These are phyloP conservation scores for Myotis myotis DNA, from an alignment of 2,797 vertebrate genomes.

Conservation along the genomic window DNA sequence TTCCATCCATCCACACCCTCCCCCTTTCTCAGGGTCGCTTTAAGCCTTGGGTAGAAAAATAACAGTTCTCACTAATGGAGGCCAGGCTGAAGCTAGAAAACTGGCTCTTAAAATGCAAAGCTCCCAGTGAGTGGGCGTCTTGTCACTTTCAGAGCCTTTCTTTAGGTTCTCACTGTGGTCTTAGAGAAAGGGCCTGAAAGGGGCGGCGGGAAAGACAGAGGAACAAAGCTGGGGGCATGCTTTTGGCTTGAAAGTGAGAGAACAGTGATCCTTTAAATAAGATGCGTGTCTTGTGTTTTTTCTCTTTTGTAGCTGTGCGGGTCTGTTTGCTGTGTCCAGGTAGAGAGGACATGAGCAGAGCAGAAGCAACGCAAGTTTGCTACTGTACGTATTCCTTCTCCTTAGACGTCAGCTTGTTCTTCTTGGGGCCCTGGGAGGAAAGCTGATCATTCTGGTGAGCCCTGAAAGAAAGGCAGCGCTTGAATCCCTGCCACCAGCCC, in stretches of 20 bases:
- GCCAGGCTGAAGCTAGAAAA: slow-evolving; percentile 52
- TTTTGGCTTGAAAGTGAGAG: slow-evolving; percentile 68
- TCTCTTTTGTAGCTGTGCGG: not conserved
- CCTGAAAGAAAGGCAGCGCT: slow-evolving; percentile 87
- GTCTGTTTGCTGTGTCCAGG: slow-evolving; percentile 78
- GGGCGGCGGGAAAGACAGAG: slow-evolving; percentile 80
- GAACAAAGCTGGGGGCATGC: slow-evolving; percentile 85
- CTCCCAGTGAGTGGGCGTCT: slow-evolving; percentile 85
- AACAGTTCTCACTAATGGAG: not conserved
- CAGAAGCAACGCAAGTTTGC: slow-evolving; percentile 88
- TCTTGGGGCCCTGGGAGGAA: slow-evolving; percentile 87
- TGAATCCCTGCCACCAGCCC: slow-evolving; percentile 91
- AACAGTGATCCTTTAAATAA: slow-evolving; percentile 79
- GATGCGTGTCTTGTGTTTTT: slow-evolving; percentile 43
- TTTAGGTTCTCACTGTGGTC: slow-evolving; percentile 74
- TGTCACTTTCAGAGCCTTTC: slow-evolving; percentile 86
- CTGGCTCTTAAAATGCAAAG: slow-evolving; percentile 72
- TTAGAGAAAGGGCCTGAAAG: slow-evolving; percentile 56
- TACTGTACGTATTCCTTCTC: slow-evolving; percentile 87
- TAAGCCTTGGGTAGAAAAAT: slow-evolving; percentile 43
- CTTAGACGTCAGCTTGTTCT: slow-evolving; percentile 86
- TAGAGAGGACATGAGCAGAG: slow-evolving; percentile 80
- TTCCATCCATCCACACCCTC: not conserved
- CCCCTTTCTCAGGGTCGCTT: not conserved
- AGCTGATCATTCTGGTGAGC: slow-evolving; percentile 91